Evolutionary conservation across 92 coral and sea anemone genomes (phyloP).

Genomic region (Paragorgia papillata): DNA sequence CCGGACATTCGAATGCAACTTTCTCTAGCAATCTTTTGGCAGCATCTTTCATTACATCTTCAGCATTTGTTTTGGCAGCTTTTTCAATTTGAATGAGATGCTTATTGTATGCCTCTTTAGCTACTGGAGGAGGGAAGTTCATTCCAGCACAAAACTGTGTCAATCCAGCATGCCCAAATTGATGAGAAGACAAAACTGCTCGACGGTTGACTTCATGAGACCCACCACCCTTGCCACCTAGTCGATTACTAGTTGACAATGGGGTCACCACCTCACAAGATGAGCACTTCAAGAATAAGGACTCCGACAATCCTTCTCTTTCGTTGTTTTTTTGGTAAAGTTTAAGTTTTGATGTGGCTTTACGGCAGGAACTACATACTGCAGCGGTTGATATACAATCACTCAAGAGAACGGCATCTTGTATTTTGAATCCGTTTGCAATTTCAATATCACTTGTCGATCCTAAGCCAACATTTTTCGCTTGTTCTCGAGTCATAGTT

Average conservation of each 20-base stretch:
- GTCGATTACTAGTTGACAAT: constrained; percentile 51
- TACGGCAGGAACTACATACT: constrained; percentile 51
- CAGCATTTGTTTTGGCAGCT: too few relatives aligned
- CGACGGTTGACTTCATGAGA: too few relatives aligned
- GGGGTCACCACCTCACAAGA: constrained; percentile 47
- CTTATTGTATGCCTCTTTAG: too few relatives aligned
- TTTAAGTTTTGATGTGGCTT: constrained; percentile 48
- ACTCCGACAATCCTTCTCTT: constrained; percentile 69
- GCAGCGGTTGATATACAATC: too few relatives aligned
- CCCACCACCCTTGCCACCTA: constrained; percentile 66
- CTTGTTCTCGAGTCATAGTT: constrained; percentile 42
- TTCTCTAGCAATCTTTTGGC: too few relatives aligned
- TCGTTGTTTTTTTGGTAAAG: constrained; percentile 49
- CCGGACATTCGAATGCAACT: too few relatives aligned
- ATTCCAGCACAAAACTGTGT: too few relatives aligned
- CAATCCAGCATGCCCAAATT: too few relatives aligned
- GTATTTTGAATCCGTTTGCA: constrained; percentile 63
- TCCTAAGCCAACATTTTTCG: constrained; percentile 20
- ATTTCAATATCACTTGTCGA: constrained; percentile 21
- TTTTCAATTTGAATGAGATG: too few relatives aligned
- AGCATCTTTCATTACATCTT: too few relatives aligned
- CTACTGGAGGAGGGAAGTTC: too few relatives aligned
- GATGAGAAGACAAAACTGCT: too few relatives aligned
- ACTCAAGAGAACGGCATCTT: constrained; percentile 62
- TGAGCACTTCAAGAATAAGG: constrained; percentile 54